A percentile compares a stretch with the other conserved stretches of the same genome.
phyloP scores from a whole-genome alignment of 2,888 invertebrate species.

The Sinodicranocentrus sp. region DNA sequence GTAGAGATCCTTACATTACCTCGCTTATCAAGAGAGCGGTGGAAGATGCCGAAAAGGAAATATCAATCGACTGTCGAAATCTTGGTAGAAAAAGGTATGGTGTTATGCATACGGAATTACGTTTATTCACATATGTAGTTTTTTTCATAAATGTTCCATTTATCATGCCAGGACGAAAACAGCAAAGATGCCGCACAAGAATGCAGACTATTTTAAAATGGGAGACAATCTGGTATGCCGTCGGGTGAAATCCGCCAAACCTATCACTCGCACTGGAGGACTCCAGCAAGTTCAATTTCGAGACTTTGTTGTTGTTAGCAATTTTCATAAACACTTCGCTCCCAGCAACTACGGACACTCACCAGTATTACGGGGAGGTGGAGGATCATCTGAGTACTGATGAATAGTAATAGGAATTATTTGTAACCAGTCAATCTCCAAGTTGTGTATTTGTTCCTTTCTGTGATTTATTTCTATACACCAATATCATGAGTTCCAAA shows the following conservation, averaged over 20 bases:
- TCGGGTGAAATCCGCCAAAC: slow-evolving; percentile 70
- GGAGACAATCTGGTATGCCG: slow-evolving; percentile 70
- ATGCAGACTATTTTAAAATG: slow-evolving; percentile 69
- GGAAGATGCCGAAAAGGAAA: slow-evolving; percentile 74
- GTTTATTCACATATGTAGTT: neutral
- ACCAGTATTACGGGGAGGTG: slow-evolving; percentile 57
- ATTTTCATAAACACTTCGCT: slow-evolving; percentile 75
- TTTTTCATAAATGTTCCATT: neutral
- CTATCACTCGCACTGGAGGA: slow-evolving; percentile 33
- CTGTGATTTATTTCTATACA: too few species aligned
- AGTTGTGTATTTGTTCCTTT: too few species aligned
- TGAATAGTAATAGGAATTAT: too few species aligned
- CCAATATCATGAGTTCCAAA: too few species aligned
- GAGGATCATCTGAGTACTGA: slow-evolving; percentile 39
- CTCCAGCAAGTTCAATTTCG: slow-evolving; percentile 65
- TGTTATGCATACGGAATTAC: slow-evolving; percentile 6
- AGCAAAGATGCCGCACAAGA: slow-evolving; percentile 65
- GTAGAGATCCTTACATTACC: slow-evolving; percentile 73
- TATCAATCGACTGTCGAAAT: slow-evolving; percentile 71
- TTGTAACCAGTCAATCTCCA: too few species aligned
- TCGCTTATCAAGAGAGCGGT: slow-evolving; percentile 73
- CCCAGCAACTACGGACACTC: slow-evolving; percentile 42
- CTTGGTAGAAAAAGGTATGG: slow-evolving; percentile 61
- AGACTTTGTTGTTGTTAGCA: slow-evolving; percentile 71
- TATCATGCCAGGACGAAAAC: slow-evolving; percentile 63